Conservation (phyloP, 1,140 invertebrate species). For the Bombus cullumanus region DNA sequence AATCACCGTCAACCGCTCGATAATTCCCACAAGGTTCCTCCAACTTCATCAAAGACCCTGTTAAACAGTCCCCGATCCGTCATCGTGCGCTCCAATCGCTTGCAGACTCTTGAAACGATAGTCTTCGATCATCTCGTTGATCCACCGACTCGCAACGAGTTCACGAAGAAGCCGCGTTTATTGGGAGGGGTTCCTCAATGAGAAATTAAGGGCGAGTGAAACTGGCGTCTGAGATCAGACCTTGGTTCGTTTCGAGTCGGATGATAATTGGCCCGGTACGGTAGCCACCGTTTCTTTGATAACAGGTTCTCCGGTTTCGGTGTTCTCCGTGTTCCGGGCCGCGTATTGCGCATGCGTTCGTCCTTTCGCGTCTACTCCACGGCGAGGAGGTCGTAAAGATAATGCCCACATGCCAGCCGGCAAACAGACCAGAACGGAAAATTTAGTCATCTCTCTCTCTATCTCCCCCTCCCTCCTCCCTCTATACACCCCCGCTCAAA, state of each 20-base stretch:
- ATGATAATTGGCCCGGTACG: constrained; percentile 70
- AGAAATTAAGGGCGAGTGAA: constrained; percentile 33
- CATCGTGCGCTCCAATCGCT: background rate
- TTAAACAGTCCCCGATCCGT: background rate
- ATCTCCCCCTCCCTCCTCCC: background rate
- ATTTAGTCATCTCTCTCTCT: constrained; percentile 58
- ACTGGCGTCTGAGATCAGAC: constrained; percentile 20
- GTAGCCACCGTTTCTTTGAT: constrained; percentile 73
- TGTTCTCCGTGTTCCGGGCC: constrained; percentile 40
- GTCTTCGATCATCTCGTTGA: background rate
- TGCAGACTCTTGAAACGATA: too few relatives aligned
- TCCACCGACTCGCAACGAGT: background rate
- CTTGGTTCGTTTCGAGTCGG: constrained; percentile 30
- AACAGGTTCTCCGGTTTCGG: constrained; percentile 71
- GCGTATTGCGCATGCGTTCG: constrained; percentile 65
- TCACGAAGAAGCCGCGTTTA: background rate
- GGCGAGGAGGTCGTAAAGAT: constrained; percentile 76
- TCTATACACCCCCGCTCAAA: background rate
- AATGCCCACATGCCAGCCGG: constrained; percentile 72
- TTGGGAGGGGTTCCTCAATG: background rate
- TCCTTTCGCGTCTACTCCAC: constrained; percentile 60
- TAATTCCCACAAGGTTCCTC: background rate
- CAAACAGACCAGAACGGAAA: constrained; percentile 57
- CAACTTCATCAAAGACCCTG: too few relatives aligned
- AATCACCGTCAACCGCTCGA: background rate